Percentiles rank a stretch among this genome's conserved stretches.
These are phyloP conservation scores for Ennomos quercinarius DNA, from an alignment of 2,888 invertebrate species.

Conservation along the genomic window DNA sequence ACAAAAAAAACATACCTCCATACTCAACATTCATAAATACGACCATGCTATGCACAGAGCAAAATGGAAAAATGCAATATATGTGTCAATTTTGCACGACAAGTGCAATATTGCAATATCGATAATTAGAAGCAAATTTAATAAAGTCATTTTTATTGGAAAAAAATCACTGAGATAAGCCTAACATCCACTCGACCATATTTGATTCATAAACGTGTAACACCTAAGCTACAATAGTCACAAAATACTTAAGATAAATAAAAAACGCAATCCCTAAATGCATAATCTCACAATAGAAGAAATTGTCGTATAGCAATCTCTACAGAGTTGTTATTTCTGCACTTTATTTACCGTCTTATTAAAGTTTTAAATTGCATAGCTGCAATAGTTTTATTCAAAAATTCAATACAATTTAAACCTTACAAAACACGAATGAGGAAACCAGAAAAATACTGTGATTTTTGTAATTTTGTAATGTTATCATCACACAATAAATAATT, in stretches of 20 bases:
- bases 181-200: constrained; percentile 16
- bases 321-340: constrained; percentile 11
- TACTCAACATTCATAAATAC: constrained; percentile 15
- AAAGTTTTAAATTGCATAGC: constrained; percentile 20
- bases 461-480: too few species aligned
- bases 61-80: not conserved
- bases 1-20: constrained; percentile 5
- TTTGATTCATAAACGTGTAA: constrained; percentile 21
- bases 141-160: not conserved
- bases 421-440: constrained; percentile 17
- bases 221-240: constrained; percentile 40
- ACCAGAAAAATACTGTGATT: not conserved
- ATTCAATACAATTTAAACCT: constrained; percentile 13
- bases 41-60: constrained; percentile 22
- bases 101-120: too few species aligned
- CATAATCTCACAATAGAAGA: constrained; percentile 21
- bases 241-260: constrained; percentile 43
- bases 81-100: too few species aligned
- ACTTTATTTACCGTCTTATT: constrained; percentile 15
- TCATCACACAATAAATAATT: too few species aligned
- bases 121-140: not conserved
- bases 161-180: constrained; percentile 12
- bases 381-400: constrained; percentile 19
- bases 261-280: constrained; percentile 26
- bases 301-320: constrained; percentile 3